Base-by-base conservation (phyloP, 2,113 vertebrate species). In the Nothobranchius kuhntae region DNA sequence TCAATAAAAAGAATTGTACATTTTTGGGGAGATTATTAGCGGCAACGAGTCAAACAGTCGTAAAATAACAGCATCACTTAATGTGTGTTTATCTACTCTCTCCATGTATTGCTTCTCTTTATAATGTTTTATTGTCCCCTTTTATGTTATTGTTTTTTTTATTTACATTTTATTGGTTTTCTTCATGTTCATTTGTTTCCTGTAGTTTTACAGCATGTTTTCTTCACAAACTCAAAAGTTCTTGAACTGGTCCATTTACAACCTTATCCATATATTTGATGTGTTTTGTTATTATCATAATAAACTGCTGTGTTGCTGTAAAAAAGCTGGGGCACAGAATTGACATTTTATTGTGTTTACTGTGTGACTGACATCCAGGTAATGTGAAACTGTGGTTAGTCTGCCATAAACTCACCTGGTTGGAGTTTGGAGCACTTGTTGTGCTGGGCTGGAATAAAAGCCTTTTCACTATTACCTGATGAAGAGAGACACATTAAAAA, bases 121-220 rank as follows among this genome's bases (percentile, higher is more conserved):
- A 62, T 67, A 63, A 71, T 52, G 53, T 68, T 85, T 84, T 78
- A 77, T 78, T 48, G 68, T 76, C 38, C 24, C 15, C 51, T 17
- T 57, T 47, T 64, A 26, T 75, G 82, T 78, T 68, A 78, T 77
- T 65, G 61, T 65, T 63, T 6, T 45, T 44, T 58, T 42, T 56
- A 48, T 64, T 76, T 36, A 70, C 9, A 53, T 71, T 74, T 83
- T 83, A 85, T 75, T 57, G 77, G 60, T 55, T 61, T 46, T 40
- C 9, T 35, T 62, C 45, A 1, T 65, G 47, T 73, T 83, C 71
- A 86, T 88, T 88, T 83, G 80, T 46, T 72, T 64, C 86, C 84
- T 57, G 15, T 65, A 40, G 86, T 75, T 88, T 86, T 63, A 85
- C 53, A 12, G 66, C 61, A 3, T 40, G 4, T 38, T 48, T 17